Evolutionary conservation across 2,888 invertebrate genomes (phyloP).

Genomic region (Microplitis deprimator): DNA sequence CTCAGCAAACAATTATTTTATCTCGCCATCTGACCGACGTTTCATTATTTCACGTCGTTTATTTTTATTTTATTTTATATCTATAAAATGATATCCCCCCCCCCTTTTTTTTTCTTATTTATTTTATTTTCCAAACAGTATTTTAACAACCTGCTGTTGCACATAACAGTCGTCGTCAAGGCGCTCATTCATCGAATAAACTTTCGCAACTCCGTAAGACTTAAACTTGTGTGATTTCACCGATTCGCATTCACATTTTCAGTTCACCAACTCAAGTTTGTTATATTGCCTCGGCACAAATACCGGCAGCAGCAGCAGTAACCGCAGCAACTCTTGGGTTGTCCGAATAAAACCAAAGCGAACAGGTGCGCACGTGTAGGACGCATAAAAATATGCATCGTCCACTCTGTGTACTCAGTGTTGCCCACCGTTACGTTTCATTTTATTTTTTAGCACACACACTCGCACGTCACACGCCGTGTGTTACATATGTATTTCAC

Average conservation of each 20-base stretch:
- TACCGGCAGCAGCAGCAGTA: conserved; percentile 28
- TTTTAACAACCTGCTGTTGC: conserved; percentile 1
- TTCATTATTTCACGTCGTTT: conserved; percentile 5
- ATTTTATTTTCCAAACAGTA: not conserved
- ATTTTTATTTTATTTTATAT: not conserved
- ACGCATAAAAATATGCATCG: conserved; percentile 39
- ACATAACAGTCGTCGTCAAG: not conserved
- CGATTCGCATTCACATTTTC: conserved; percentile 27
- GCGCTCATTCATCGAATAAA: conserved; percentile 49
- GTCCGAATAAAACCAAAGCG: conserved; percentile 24
- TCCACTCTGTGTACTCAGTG: conserved; percentile 5
- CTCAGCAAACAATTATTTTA: not conserved
- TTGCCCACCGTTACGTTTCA: not conserved
- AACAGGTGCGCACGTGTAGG: conserved; percentile 50
- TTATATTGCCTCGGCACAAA: not conserved
- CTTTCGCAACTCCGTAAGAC: conserved; percentile 43
- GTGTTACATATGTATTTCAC: conserved; percentile 15
- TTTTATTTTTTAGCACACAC: not conserved
- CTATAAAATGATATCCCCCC: not conserved
- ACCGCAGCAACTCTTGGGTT: conserved; percentile 1
- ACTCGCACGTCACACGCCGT: not conserved
- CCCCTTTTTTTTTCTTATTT: not conserved
- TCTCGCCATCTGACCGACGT: not conserved
- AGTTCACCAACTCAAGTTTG: not conserved
- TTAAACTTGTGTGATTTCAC: conserved; percentile 44